These are phyloP conservation scores for Drosophila nr. medialis DNA, from an alignment of 2,888 invertebrate genomes.

Conservation along the genomic window DNA sequence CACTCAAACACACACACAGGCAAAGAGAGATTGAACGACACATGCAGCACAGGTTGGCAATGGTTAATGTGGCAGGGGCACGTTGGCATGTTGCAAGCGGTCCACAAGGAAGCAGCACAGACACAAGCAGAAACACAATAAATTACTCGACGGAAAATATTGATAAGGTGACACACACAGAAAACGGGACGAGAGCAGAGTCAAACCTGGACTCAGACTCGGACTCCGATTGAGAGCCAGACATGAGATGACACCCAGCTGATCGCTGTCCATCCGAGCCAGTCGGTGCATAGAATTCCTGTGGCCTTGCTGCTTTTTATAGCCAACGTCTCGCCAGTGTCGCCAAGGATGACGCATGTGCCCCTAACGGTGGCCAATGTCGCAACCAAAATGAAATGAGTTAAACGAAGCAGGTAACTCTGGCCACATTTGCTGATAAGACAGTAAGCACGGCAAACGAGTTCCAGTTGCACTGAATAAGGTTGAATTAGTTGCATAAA, in stretches of 20 bases:
- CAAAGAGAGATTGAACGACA: conserved; percentile 20
- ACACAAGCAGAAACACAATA: conserved; percentile 73
- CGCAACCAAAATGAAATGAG: conserved; percentile 71
- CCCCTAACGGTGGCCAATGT: conserved; percentile 41
- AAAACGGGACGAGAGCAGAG: conserved; percentile 8
- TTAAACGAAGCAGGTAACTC: conserved; percentile 72
- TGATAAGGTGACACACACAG: conserved; percentile 78
- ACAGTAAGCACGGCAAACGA: conserved; percentile 1
- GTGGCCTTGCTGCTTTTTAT: conserved; percentile 61
- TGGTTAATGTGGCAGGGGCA: conserved; percentile 4
- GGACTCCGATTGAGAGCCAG: conserved; percentile 31
- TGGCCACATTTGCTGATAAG: conserved; percentile 56
- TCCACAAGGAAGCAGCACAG: conserved; percentile 65
- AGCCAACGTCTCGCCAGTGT: conserved; percentile 59
- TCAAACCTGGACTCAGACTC: neutral
- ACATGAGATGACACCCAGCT: conserved; percentile 70
- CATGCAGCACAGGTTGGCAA: conserved; percentile 43
- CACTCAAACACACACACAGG: conserved; percentile 10
- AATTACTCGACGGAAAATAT: conserved; percentile 83
- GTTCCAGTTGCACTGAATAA: neutral
- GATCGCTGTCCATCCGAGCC: conserved; percentile 53
- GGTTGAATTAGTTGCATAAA: too few species aligned
- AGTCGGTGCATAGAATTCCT: conserved; percentile 16
- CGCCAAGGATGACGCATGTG: conserved; percentile 76
- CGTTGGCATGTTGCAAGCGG: conserved; percentile 24